A percentile compares a stretch with the other conserved stretches of the same genome.
Conservation (phyloP, 2,113 vertebrate genomes). For the Laticauda colubrina region DNA sequence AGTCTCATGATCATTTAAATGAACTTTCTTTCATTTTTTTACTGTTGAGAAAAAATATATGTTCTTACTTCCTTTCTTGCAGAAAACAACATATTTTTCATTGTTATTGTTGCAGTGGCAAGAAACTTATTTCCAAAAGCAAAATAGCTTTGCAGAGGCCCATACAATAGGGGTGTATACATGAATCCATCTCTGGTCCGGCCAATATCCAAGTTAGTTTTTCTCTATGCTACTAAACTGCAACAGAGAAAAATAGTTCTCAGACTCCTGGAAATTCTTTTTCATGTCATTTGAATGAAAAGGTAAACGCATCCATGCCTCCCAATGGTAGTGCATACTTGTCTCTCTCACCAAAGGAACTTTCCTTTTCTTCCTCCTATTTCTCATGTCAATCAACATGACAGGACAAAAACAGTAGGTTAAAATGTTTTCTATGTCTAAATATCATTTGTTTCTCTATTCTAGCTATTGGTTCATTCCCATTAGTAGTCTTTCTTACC, state of each 20-base stretch:
- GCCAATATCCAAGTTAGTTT: conserved; percentile 49
- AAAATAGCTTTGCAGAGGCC: conserved; percentile 50
- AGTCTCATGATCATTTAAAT: neutral
- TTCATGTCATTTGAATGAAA: conserved; percentile 22
- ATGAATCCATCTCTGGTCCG: conserved; percentile 48
- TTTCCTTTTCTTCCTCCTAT: conserved; percentile 18
- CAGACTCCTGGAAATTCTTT: conserved; percentile 35
- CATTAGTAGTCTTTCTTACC: neutral
- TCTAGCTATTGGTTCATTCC: neutral
- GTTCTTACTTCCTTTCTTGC: conserved; percentile 21
- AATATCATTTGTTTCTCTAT: neutral
- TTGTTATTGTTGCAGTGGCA: conserved; percentile 39
- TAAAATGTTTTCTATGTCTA: neutral
- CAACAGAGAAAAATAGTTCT: conserved; percentile 53
- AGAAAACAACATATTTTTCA: conserved; percentile 51
- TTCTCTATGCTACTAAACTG: conserved; percentile 43
- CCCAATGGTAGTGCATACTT: conserved; percentile 3
- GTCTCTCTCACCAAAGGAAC: conserved; percentile 4
- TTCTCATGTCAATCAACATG: neutral
- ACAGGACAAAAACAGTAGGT: neutral
- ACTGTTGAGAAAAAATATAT: conserved; percentile 30
- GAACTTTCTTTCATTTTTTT: conserved; percentile 8
- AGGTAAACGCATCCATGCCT: neutral
- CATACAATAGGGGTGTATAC: conserved; percentile 54
- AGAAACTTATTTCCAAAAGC: conserved; percentile 51